phyloP scores from a whole-genome alignment of 2,888 invertebrate species.

The Gryllus longicercus region DNA sequence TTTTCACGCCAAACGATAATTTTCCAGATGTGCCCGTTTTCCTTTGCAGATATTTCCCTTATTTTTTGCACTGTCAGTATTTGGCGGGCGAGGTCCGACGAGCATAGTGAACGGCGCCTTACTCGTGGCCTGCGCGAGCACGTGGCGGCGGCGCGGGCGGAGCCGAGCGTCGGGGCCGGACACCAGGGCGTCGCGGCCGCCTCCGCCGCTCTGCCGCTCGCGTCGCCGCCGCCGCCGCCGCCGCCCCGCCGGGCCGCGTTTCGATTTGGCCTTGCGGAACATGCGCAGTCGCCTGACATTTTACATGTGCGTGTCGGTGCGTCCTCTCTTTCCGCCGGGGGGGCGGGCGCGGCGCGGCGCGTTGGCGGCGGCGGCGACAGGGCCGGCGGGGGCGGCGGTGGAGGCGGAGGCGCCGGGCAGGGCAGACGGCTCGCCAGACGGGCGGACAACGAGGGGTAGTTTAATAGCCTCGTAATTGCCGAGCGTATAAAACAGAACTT shows the following conservation, averaged over 20 bases:
- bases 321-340: neutral
- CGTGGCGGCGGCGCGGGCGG: neutral
- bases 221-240: neutral
- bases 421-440: constrained; percentile 17
- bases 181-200: neutral
- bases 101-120: too few species aligned
- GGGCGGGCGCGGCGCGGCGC: neutral
- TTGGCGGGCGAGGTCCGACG: too few species aligned
- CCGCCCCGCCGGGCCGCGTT: neutral
- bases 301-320: neutral
- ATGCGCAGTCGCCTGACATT: neutral
- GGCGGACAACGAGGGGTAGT: neutral
- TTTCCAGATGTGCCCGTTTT: too few species aligned
- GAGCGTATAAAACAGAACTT: constrained; percentile 4
- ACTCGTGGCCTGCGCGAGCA: too few species aligned
- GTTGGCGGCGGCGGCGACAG: neutral
- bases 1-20: too few species aligned
- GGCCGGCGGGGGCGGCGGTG: neutral
- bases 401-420: neutral
- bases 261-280: neutral
- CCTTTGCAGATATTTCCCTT: too few species aligned
- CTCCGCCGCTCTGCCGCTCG: neutral
- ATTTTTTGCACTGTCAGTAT: too few species aligned
- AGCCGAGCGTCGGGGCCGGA: neutral
- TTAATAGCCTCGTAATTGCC: constrained; percentile 8